Conservation (phyloP, 2,113 vertebrate species). For the Mormoops blainvillei region DNA sequence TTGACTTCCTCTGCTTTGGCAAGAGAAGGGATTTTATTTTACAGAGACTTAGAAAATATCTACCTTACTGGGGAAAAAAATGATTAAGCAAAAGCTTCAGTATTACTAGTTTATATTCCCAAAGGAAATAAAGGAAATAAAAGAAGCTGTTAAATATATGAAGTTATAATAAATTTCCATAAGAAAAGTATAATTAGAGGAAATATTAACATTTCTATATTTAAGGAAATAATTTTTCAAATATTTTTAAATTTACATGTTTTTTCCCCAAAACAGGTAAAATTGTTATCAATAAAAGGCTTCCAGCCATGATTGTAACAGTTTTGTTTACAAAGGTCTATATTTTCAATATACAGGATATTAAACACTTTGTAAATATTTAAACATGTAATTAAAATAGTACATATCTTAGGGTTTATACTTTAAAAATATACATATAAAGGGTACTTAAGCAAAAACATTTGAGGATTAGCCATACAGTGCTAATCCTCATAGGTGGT, state of each 20-base stretch:
- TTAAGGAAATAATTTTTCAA: not conserved
- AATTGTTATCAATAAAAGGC: not conserved
- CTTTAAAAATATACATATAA: not conserved
- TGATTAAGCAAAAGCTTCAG: not conserved
- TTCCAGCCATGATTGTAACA: not conserved
- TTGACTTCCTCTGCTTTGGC: not conserved
- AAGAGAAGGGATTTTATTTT: not conserved
- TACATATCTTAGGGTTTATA: not conserved
- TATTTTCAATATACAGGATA: not conserved
- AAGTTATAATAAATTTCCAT: not conserved
- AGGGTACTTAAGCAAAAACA: not conserved
- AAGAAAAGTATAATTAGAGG: not conserved
- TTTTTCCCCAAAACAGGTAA: not conserved
- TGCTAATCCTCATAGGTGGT: not conserved
- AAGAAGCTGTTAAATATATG: not conserved
- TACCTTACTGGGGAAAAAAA: not conserved
- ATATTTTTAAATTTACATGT: not conserved
- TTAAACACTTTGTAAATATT: not conserved
- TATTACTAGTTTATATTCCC: not conserved
- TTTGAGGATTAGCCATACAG: not conserved
- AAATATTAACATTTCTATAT: not conserved
- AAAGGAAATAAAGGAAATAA: not conserved
- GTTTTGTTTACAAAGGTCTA: not conserved
- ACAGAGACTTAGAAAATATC: not conserved
- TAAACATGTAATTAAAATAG: not conserved